Conservation (phyloP, 2,113 vertebrate species). For the Tamias sibiricus region DNA sequence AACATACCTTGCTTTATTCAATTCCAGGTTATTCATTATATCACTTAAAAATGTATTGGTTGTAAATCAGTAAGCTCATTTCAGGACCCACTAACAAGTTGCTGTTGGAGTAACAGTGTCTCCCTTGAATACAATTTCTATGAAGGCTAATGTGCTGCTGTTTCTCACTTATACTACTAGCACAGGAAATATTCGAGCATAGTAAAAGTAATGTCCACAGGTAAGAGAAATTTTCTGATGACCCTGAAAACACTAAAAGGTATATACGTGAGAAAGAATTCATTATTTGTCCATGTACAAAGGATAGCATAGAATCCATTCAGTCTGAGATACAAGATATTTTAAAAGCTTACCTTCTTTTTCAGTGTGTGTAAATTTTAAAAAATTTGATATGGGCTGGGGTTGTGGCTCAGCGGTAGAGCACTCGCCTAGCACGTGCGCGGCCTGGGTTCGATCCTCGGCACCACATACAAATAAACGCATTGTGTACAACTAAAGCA, state of each 20-base stretch:
- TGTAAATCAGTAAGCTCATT: not conserved
- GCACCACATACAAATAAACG: too few species aligned
- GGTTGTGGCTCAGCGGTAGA: too few species aligned
- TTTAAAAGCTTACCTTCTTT: not conserved
- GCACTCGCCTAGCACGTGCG: too few species aligned
- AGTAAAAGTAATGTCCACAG: not conserved
- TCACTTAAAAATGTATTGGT: not conserved
- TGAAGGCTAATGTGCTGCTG: not conserved
- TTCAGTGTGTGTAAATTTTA: not conserved
- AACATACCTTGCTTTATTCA: constrained; percentile 1
- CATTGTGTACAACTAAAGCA: too few species aligned
- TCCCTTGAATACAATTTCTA: not conserved
- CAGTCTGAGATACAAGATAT: not conserved
- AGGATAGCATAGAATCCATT: not conserved
- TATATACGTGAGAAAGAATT: not conserved
- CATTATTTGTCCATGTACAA: not conserved
- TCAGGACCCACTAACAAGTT: not conserved
- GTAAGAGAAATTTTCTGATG: not conserved
- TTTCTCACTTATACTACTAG: not conserved
- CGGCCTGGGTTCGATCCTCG: too few species aligned
- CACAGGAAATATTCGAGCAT: not conserved
- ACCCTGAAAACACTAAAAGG: not conserved
- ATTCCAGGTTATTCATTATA: not conserved
- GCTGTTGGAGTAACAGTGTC: not conserved
- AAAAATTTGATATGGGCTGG: too few species aligned